Evolutionary conservation across 2,888 invertebrate species (phyloP), one percentile per base, ranked within the genome.

Genomic region (Drosophila peninsularis): DNA sequence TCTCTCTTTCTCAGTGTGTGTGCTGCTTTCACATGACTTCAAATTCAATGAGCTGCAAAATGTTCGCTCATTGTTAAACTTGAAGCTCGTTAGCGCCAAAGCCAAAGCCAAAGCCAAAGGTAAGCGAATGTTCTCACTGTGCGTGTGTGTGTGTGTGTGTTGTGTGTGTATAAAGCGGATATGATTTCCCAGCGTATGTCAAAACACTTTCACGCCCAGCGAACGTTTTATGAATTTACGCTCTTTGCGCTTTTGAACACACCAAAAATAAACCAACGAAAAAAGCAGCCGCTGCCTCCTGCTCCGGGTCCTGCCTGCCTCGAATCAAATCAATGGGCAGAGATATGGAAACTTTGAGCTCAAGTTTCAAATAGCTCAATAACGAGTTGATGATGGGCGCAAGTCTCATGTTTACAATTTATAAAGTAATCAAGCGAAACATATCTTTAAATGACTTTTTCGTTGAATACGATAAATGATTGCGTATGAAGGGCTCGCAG

Each of bases 41-140:
- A 88, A 88, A 84, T 85, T 84, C 84, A 84, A 84, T 84, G 84
- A 84, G 84, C 88, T 84, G 84, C 83, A 68, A 84, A 84, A 84
- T 88, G 79, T 82, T 87, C 82, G 80, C 85, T 82, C 84, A 87
- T 84, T 84, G 85, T 84, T 84, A 71, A 85, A 73, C 80, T 80
- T 79, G 69, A 77, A 86, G 85, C 88, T 85, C 82, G 88, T 84
- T 84, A 88, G 80, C 73, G 65, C 75, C 71, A 67, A 75, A 74
- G 60, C 70, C 73, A 73, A 75, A 74, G 60, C 70, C 73, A 73
- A 45, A 74, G 58, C 41, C 24, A 56, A 52, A 78, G 66, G 61
- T 75, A 64, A 55, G 57, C 62, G 64, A 58, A 49, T 34, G n/a
- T 17, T 56, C 39, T 21, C 41, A 42, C 32, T 44, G 13, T 47